Conservation (phyloP, 2,113 vertebrate genomes). For the Psittacula cyanocephala region DNA sequence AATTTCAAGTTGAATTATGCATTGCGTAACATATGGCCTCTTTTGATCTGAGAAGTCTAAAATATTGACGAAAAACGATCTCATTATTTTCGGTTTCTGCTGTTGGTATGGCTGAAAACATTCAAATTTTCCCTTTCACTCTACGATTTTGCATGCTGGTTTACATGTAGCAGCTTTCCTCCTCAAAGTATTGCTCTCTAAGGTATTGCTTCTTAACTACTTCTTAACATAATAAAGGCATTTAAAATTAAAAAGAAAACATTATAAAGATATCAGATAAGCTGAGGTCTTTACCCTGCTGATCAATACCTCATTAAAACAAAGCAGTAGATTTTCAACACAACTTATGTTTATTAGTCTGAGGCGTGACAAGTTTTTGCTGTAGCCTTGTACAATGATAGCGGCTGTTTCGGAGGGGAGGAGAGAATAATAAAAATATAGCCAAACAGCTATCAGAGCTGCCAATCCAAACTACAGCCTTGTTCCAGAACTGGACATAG, state of each 20-base stretch:
- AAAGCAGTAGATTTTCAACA: neutral
- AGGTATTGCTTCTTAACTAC: neutral
- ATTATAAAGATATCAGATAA: neutral
- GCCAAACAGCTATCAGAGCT: neutral
- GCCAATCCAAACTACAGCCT: slow-evolving; percentile 14
- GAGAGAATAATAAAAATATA: slow-evolving; percentile 4
- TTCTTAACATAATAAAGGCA: neutral
- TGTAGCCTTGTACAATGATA: neutral
- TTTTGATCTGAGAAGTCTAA: neutral
- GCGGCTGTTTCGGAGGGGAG: neutral
- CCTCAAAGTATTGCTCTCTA: neutral
- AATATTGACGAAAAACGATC: neutral
- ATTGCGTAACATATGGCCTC: neutral
- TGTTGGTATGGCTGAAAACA: neutral
- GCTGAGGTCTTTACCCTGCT: neutral
- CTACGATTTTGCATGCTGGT: neutral
- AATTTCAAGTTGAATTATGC: neutral
- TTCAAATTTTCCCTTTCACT: neutral
- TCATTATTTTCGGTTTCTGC: neutral
- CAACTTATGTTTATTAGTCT: neutral
- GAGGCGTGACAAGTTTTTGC: neutral
- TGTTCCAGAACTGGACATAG: neutral
- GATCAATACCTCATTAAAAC: slow-evolving; percentile 12
- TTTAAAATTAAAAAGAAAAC: neutral
- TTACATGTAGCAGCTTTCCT: neutral